Base-by-base conservation (phyloP, 30 jellyfish, hydroid and myxozoan genomes). In the Chrysaora quinquecirrha region DNA sequence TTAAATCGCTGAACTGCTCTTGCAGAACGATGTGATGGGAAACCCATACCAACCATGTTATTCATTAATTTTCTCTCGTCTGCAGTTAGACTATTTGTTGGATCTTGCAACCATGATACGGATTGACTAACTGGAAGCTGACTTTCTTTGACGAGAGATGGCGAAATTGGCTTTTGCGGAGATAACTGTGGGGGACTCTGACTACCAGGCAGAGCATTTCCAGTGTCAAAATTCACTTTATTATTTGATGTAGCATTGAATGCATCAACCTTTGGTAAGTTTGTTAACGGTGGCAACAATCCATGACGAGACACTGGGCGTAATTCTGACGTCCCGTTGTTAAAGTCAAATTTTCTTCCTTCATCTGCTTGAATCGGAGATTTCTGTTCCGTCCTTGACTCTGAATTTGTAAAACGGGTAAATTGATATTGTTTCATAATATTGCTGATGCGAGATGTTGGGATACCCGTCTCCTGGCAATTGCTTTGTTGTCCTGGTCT, bases 351-450 rank as follows among this genome's bases (percentile, higher is more conserved):
- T 38, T 38, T 6, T 3, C 6, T 14, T 38, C 14, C 11, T 3
- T 38, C 54, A 3, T 38, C 11, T 38, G 14, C 54, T 38, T 38
- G 54, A 38, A 38, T 14, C 6, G 14, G 54, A 3, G 54, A 38
- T 3, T 38, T 38, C 11, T 6, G 14, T 38, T 38, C 11, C 14
- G 6, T 38, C 14, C 6, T 38, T 38, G 6, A 14, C 14, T 38
- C 29, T 2, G 33, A 67, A 63, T 48, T 72, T 19, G 34, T 27
- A 0, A 93, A 31, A 32, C 98, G 78, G 35, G 86, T 82, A 34
- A 93, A 87, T 50, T 80, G 92, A 69, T 67, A 93, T 72, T 93
- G 97, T 27, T 83, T 76, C 98, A 93, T 93, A 0, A 93, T 93
- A 38, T 65, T 87, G 46, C 82, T 83, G 22, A 93, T 93, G 30